Evolutionary conservation across 1,140 invertebrate genomes (phyloP), one percentile per base, ranked within the genome.

Genomic region (Anthonomus grandis): DNA sequence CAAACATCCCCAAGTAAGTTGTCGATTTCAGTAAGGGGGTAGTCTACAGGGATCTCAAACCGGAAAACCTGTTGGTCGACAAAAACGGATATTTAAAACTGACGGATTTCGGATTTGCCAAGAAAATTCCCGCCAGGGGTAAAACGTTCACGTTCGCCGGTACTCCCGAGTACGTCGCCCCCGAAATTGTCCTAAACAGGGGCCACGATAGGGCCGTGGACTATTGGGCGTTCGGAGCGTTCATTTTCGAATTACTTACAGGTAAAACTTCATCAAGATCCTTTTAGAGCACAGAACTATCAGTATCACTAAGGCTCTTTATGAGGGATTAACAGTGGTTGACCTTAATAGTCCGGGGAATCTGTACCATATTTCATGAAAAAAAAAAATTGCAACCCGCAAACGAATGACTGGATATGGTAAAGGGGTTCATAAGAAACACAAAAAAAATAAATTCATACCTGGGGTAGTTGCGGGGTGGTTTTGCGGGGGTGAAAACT

Each of bases 91-190:
- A 95, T 67, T 83, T 96, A 19, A 97, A 97, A 82, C 73, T 97
- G 89, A 93, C 97, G 15, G 96, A 98, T 76, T 98, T 98, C 77
- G 95, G 95, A 13, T 98, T 97, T 74, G 93, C 94, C 5, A 98
- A 98, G 75, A 83, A 87, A 60, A 79, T 97, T 44, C 81, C 84
- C 1, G 72, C 77, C 1, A 80, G 86, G 55, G 79, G 84, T 39
- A 96, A 96, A 76, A 97, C 96, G 0, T 98, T 91, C 86, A 98
- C 96, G 1, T 98, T 99, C 77, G 97, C 95, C 66, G 96, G 96
- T 2, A 98, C 92, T 4, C 92, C 91, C 0, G 90, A 92, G 70
- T 93, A 93, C 63, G 86, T 91, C 9, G 91, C 94, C 4, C 94
- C 94, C 0, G 95, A 98, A 81, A 91, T 97, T 42, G 93, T 98